phyloP scores from a whole-genome alignment of 2,797 vertebrate genomes.

The Rhinoraja longicauda region DNA sequence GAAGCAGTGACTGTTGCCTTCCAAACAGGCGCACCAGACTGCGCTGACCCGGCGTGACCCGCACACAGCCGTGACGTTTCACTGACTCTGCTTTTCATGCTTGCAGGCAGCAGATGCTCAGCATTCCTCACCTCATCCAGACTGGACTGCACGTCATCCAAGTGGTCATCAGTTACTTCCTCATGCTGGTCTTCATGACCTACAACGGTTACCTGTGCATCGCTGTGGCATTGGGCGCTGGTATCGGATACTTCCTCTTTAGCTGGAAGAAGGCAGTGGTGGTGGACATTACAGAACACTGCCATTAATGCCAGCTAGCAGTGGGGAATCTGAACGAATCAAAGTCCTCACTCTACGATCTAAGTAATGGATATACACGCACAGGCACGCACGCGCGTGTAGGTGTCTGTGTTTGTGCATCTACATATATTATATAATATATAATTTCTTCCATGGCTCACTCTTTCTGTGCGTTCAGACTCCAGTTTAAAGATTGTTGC shows the following conservation, averaged over 20 bases:
- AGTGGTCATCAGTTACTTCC: slow-evolving; percentile 90
- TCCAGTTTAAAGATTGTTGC: slow-evolving; percentile 5
- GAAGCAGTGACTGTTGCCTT: background rate
- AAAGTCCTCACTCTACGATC: background rate
- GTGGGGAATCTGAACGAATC: background rate
- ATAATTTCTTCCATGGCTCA: no score
- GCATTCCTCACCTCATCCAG: slow-evolving; percentile 81
- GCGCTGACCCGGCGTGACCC: background rate
- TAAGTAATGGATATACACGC: background rate
- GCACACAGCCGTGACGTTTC: background rate
- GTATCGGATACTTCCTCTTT: slow-evolving; percentile 91
- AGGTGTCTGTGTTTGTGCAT: no score
- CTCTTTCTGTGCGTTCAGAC: background rate
- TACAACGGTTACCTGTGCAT: slow-evolving; percentile 96
- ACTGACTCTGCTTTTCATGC: background rate
- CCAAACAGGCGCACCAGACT: background rate
- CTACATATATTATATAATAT: no score
- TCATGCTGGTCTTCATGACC: slow-evolving; percentile 98
- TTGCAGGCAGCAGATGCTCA: slow-evolving; percentile 85
- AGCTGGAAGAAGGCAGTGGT: slow-evolving; percentile 96
- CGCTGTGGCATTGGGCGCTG: slow-evolving; percentile 78
- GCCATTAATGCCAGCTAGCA: slow-evolving; percentile 62
- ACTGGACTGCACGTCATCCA: slow-evolving; percentile 86
- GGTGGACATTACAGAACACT: slow-evolving; percentile 96
- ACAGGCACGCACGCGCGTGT: background rate